phyloP scores from a whole-genome alignment of 2,113 vertebrate genomes.

The Pelecanoides urinatrix region DNA sequence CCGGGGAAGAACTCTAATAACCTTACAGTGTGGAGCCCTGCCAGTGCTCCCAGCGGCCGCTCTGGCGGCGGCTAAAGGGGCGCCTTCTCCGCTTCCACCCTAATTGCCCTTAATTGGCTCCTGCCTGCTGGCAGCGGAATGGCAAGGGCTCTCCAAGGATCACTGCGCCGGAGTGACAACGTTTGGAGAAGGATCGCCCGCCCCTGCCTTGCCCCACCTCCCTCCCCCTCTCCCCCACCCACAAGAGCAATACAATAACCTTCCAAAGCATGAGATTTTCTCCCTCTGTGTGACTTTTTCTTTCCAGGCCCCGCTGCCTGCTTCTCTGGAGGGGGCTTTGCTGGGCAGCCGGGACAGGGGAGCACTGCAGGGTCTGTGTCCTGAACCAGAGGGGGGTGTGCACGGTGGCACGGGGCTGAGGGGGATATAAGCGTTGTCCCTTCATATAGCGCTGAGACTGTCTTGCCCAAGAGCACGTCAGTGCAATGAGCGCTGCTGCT shows the following conservation, averaged over 20 bases:
- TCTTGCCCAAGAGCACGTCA: fast-evolving
- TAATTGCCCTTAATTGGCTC: slow-evolving; percentile 68
- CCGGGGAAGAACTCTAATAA: slow-evolving; percentile 62
- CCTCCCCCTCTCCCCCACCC: background rate
- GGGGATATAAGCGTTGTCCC: background rate
- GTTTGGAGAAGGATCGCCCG: background rate
- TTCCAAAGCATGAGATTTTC: background rate
- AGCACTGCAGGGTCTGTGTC: background rate
- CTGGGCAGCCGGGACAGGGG: background rate
- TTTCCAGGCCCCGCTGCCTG: background rate
- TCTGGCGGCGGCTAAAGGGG: slow-evolving; percentile 55
- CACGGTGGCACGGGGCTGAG: background rate
- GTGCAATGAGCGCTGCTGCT: background rate
- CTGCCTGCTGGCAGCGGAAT: slow-evolving; percentile 61
- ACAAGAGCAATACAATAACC: background rate
- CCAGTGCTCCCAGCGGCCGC: slow-evolving; percentile 47
- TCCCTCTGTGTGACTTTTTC: background rate
- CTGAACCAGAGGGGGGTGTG: fast-evolving
- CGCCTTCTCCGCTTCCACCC: slow-evolving; percentile 60
- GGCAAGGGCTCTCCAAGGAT: slow-evolving; percentile 52
- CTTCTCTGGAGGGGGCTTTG: background rate
- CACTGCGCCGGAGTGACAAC: background rate
- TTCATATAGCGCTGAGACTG: fast-evolving
- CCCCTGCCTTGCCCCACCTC: background rate
- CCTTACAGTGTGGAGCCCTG: slow-evolving; percentile 45